phyloP scores from a whole-genome alignment of 1,140 invertebrate genomes.

The Mercenaria mercenaria region DNA sequence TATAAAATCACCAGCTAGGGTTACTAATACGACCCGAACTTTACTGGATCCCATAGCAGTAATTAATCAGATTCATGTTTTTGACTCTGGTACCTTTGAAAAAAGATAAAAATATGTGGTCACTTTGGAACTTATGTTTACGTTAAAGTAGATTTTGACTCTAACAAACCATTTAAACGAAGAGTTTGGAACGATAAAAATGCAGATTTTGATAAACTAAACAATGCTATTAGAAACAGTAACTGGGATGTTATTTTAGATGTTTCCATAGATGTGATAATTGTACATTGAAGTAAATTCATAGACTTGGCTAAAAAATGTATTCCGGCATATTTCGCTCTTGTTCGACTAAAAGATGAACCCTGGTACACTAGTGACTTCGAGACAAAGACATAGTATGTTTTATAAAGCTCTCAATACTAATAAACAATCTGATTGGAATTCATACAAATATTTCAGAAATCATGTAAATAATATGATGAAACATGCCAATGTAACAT shows the following conservation, averaged over 20 bases:
- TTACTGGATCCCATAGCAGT: not conserved
- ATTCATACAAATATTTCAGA: not conserved
- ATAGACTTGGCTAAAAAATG: not conserved
- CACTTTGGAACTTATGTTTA: not conserved
- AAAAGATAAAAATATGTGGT: not conserved
- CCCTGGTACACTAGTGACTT: not conserved
- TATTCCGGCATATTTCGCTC: not conserved
- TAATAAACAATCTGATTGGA: not conserved
- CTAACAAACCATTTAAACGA: not conserved
- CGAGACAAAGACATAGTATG: not conserved
- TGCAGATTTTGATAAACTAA: not conserved
- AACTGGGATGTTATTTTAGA: not conserved
- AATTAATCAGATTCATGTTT: not conserved
- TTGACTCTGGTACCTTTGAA: conserved; percentile 6
- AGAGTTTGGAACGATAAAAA: not conserved
- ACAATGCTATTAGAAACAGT: not conserved
- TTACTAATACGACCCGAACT: not conserved
- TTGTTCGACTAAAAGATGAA: not conserved
- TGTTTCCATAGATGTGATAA: not conserved
- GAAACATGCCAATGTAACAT: not conserved
- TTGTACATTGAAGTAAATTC: not conserved
- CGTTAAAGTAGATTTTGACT: not conserved
- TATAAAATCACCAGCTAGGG: not conserved
- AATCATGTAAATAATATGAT: conserved; percentile 4
- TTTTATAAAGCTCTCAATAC: not conserved